Evolutionary conservation across 2,888 invertebrate genomes (phyloP).

Genomic region (Tetragonisca angustula): DNA sequence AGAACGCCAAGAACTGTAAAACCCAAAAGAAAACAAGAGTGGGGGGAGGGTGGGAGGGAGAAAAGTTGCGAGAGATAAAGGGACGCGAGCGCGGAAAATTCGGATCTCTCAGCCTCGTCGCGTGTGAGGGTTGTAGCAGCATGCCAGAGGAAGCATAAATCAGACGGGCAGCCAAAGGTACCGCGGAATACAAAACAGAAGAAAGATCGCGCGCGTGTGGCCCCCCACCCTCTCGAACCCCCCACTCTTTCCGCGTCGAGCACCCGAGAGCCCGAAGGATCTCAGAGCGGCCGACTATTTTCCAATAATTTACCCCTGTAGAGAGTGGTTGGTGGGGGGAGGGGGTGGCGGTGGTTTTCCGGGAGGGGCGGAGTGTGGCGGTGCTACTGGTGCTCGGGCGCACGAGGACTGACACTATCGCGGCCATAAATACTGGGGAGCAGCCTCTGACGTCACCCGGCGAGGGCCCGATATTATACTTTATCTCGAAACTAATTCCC

Average conservation of each 20-base stretch:
- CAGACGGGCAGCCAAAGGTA: slow-evolving; percentile 74
- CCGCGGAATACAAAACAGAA: slow-evolving; percentile 78
- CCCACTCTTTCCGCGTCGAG: slow-evolving; percentile 3
- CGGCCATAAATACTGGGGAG: slow-evolving; percentile 82
- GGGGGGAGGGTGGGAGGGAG: background rate
- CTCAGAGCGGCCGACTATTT: slow-evolving; percentile 79
- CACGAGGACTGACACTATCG: slow-evolving; percentile 83
- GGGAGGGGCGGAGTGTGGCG: slow-evolving; percentile 42
- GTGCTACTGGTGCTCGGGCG: slow-evolving; percentile 67
- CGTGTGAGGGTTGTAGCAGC: background rate
- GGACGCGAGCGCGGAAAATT: slow-evolving; percentile 15
- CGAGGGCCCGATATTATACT: slow-evolving; percentile 84
- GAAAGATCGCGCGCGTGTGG: slow-evolving; percentile 68
- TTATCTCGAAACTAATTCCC: slow-evolving; percentile 84
- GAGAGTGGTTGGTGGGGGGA: slow-evolving; percentile 33
- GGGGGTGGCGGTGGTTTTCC: slow-evolving; percentile 61
- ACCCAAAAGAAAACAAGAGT: background rate
- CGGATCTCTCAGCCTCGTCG: background rate
- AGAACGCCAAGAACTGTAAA: background rate
- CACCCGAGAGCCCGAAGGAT: slow-evolving; percentile 51
- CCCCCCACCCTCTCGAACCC: background rate
- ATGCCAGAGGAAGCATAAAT: slow-evolving; percentile 71
- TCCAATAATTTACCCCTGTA: slow-evolving; percentile 80
- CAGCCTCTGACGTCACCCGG: slow-evolving; percentile 83
- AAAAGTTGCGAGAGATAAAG: slow-evolving; percentile 56